A percentile compares a stretch with the other conserved stretches of the same genome.
Conservation (phyloP, 1,140 invertebrate genomes). For the Maniola jurtina region DNA sequence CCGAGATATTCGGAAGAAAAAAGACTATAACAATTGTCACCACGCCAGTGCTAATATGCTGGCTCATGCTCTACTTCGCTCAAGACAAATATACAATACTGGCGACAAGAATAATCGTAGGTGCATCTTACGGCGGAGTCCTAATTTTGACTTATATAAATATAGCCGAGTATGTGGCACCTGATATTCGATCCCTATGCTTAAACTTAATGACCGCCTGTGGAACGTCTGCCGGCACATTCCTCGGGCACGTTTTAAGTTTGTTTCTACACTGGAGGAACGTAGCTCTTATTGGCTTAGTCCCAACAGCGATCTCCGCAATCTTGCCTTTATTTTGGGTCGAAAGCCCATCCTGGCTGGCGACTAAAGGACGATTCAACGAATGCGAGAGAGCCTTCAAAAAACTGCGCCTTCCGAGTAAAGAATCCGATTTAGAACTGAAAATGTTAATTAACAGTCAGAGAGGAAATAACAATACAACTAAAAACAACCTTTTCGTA, state of each 20-base stretch:
- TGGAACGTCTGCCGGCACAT: conserved; percentile 20
- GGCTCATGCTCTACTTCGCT: conserved; percentile 31
- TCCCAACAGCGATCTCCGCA: conserved; percentile 31
- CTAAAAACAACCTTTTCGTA: conserved; percentile 14
- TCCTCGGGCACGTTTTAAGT: conserved; percentile 29
- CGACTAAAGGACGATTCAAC: conserved; percentile 27
- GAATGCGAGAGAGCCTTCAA: conserved; percentile 27
- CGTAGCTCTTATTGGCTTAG: conserved; percentile 34
- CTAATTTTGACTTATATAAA: conserved; percentile 27
- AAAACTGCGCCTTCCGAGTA: conserved; percentile 12
- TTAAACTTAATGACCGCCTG: conserved; percentile 26
- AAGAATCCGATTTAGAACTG: conserved; percentile 13
- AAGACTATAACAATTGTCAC: conserved; percentile 23
- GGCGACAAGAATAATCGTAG: conserved; percentile 29
- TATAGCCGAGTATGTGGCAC: conserved; percentile 30
- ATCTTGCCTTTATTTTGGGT: conserved; percentile 34
- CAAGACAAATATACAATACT: conserved; percentile 24
- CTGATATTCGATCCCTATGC: conserved; percentile 26
- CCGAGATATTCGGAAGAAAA: conserved; percentile 29
- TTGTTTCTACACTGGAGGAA: conserved; percentile 31
- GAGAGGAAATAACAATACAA: conserved; percentile 17
- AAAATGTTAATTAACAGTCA: conserved; percentile 10
- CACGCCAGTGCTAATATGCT: conserved; percentile 28
- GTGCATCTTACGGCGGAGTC: conserved; percentile 29
- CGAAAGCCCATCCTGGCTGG: conserved; percentile 34